Conservation (phyloP, 2,797 vertebrate genomes). For the Bucorvus abyssinicus region DNA sequence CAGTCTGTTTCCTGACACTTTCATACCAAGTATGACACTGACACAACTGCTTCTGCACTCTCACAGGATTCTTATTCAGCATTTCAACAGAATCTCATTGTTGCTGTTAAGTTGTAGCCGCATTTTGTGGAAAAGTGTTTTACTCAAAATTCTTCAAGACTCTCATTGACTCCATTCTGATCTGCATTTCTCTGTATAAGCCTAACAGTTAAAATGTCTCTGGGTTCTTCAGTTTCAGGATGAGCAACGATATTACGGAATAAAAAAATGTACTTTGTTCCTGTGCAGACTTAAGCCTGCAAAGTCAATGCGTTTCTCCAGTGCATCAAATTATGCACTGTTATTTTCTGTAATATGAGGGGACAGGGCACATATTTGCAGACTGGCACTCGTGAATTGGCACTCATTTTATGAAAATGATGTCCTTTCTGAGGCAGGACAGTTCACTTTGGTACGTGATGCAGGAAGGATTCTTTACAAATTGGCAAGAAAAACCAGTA, state of each 20-base stretch:
- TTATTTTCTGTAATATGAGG: background rate
- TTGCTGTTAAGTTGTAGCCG: background rate
- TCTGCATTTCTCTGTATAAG: background rate
- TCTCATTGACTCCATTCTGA: background rate
- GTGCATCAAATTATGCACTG: accelerated
- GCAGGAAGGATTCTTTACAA: background rate
- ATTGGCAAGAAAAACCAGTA: background rate
- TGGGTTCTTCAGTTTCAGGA: background rate
- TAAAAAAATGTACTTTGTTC: background rate
- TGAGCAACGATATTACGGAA: background rate
- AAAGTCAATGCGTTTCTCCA: background rate
- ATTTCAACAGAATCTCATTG: background rate
- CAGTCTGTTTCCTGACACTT: background rate
- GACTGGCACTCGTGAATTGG: background rate
- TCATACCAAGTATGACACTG: background rate
- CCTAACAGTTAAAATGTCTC: background rate
- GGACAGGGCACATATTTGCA: background rate
- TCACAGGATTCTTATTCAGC: background rate
- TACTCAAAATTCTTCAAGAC: background rate
- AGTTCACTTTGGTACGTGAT: background rate
- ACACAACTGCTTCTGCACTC: background rate
- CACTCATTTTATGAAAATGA: background rate
- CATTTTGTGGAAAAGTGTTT: background rate
- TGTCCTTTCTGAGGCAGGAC: background rate
- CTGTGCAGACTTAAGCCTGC: background rate